Evolutionary conservation across 2,113 vertebrate species (phyloP).

Genomic region (Leiothrix lutea): DNA sequence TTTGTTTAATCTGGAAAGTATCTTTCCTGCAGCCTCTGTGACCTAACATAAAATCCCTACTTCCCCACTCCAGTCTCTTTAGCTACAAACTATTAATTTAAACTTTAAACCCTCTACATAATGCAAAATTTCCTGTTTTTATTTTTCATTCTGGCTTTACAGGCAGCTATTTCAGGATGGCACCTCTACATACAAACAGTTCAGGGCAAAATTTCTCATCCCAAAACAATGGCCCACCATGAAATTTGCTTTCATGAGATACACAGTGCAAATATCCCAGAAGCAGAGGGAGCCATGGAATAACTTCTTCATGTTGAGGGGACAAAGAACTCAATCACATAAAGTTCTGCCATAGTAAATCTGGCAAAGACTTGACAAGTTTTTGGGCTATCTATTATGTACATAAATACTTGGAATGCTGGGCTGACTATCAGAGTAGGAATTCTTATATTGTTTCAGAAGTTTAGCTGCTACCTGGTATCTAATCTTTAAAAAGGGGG

Average conservation of each 20-base stretch:
- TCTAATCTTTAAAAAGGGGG: neutral
- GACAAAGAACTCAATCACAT: neutral
- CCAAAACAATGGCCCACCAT: neutral
- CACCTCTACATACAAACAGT: neutral
- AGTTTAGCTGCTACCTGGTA: neutral
- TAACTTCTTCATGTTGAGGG: neutral
- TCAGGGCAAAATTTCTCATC: neutral
- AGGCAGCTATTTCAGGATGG: neutral
- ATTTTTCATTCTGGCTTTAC: neutral
- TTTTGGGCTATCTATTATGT: neutral
- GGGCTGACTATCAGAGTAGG: neutral
- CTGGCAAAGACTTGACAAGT: neutral
- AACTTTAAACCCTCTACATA: neutral
- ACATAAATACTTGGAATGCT: neutral
- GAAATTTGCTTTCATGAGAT: neutral
- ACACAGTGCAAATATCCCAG: neutral
- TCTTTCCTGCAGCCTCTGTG: neutral
- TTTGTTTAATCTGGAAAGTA: neutral
- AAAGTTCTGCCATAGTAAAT: neutral
- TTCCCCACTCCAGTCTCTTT: neutral
- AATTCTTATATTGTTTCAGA: neutral
- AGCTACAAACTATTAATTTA: neutral
- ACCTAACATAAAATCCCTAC: neutral
- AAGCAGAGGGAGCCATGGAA: fast-evolving
- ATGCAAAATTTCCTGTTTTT: neutral